Percentiles rank a stretch among this genome's conserved stretches.
Evolutionary conservation across 2,888 invertebrate species (phyloP).

Genomic region (Eumerus sabulonum): DNA sequence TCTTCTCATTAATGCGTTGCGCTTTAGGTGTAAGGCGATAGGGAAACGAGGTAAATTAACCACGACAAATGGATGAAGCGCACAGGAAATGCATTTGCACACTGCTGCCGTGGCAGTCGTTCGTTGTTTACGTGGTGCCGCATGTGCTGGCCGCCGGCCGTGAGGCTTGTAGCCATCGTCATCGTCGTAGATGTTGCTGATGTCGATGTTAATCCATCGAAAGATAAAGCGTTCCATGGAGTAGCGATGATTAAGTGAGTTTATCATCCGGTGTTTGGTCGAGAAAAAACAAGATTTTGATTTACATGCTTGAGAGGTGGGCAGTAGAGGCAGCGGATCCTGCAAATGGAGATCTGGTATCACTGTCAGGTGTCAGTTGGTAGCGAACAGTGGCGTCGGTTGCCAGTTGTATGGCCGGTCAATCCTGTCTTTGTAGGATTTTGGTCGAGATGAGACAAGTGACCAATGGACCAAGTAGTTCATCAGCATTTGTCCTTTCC

Average conservation of each 20-base stretch:
- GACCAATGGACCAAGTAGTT: too few relatives aligned
- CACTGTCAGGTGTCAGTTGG: too few relatives aligned
- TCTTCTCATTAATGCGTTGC: conserved; percentile 30
- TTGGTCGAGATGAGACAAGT: too few relatives aligned
- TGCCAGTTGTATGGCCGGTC: too few relatives aligned
- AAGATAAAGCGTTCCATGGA: conserved; percentile 21
- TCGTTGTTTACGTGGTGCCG: too few relatives aligned
- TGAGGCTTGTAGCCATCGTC: too few relatives aligned
- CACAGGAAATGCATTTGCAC: conserved; percentile 49
- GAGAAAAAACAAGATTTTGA: conserved; percentile 22
- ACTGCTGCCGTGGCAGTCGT: neutral
- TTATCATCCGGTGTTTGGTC: conserved; percentile 11
- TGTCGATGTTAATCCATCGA: conserved; percentile 56
- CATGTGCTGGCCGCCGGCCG: neutral
- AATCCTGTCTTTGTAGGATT: too few relatives aligned
- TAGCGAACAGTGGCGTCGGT: too few relatives aligned
- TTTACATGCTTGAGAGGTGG: conserved; percentile 24
- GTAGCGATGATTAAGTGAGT: conserved; percentile 42
- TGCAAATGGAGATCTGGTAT: too few relatives aligned
- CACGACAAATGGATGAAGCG: conserved; percentile 53
- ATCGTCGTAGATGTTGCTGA: neutral
- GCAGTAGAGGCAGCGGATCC: neutral
- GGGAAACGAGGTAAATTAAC: conserved; percentile 56
- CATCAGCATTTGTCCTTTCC: too few relatives aligned
- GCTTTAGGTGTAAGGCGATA: conserved; percentile 54